Evolutionary conservation across 2,113 vertebrate species (phyloP), one percentile per base, ranked within the genome.

Genomic region (Numenius arquata): DNA sequence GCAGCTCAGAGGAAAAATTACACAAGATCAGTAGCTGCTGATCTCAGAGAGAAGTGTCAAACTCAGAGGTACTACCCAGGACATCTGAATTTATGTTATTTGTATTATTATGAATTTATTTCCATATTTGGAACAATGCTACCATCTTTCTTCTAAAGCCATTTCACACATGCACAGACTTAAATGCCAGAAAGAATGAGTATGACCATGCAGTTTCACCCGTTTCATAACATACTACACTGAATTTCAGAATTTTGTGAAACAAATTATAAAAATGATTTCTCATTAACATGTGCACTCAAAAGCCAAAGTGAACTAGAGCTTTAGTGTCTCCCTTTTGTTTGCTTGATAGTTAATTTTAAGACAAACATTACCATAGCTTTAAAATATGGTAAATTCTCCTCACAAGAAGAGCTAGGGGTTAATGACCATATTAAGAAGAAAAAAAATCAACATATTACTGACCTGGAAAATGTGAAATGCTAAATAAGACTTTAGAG

Each of bases 401-500:
- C 52, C 41, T 89, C 38, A 83, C 4, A 41, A 41, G 23, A 88
- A 72, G 20, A 87, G 17, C 26, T 89, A 36, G 6, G 38, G 41
- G 40, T 75, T 76, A 95, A 84, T 52, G 50, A 58, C 6, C 47
- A 5, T 53, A 71, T 75, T 83, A 38, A 77, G 58, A 48, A 73
- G 19, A 50, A 79, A 67, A 78, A 67, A 75, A 78, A 50, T 23
- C 26, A 79, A 61, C 23, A 7, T 84, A 65, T 63, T 89, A 76
- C 25, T 88, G 77, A 90, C 83, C 68, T 81, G 58, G 58, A 92
- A 95, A 96, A 88, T 71, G 13, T 63, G 27, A 63, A 97, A 88
- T 73, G 25, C 34, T 19, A 74, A 83, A 85, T 61, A 65, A 88
- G 48, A 65, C 6, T 72, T 61, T 26, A 53, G 45, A 92, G 18